These are phyloP conservation scores for Silurus asotus DNA, from an alignment of 2,113 vertebrate species.

Conservation along the genomic window DNA sequence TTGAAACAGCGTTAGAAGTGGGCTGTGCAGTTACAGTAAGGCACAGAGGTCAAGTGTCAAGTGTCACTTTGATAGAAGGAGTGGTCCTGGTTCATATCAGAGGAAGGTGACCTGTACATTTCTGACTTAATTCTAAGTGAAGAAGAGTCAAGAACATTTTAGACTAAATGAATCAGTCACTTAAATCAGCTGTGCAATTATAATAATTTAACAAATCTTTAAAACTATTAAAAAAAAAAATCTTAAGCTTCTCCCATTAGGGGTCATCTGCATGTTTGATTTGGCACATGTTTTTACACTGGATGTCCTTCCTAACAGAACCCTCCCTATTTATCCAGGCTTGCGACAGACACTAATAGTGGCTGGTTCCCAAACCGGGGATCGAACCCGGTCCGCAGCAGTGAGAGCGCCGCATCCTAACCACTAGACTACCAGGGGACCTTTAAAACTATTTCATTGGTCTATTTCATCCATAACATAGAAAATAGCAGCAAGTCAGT, in stretches of 20 bases:
- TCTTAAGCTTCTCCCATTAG: too few species aligned
- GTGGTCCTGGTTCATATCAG: background rate
- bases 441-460: background rate
- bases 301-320: too few species aligned
- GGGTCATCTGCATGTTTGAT: too few species aligned
- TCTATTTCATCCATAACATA: background rate
- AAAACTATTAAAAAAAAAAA: too few species aligned
- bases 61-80: background rate
- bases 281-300: too few species aligned
- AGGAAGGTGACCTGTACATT: background rate
- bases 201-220: background rate
- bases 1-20: background rate
- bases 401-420: too few species aligned
- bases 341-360: too few species aligned
- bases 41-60: conserved; percentile 12
- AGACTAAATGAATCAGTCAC: background rate
- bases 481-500: too few species aligned
- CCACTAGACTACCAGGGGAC: too few species aligned
- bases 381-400: too few species aligned
- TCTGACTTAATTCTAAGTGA: background rate
- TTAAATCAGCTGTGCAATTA: background rate
- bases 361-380: too few species aligned
- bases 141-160: background rate
- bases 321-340: too few species aligned
- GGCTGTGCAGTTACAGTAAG: background rate